Conservation (phyloP, 1,140 invertebrate species). For the Delia radicum region DNA sequence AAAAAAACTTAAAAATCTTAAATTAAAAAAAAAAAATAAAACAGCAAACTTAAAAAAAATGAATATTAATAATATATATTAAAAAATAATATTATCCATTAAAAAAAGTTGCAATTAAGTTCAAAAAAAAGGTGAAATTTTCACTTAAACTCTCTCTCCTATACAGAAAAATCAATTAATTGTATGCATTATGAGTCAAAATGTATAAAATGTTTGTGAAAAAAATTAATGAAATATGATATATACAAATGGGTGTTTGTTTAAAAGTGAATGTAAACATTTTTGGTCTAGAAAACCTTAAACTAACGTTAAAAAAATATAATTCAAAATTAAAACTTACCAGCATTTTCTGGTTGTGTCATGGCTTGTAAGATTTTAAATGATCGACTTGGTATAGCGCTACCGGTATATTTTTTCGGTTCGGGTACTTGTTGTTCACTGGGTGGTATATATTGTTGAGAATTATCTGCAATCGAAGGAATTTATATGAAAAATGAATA, state of each 20-base stretch:
- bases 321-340: conserved; percentile 39
- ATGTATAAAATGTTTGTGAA: neutral
- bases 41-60: conserved; percentile 13
- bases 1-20: neutral
- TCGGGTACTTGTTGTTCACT: conserved; percentile 70
- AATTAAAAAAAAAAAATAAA: neutral
- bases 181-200: neutral
- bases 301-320: neutral
- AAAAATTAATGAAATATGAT: neutral
- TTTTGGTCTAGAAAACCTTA: neutral
- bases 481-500: neutral
- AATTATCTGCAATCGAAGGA: conserved; percentile 51
- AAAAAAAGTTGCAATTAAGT: conserved; percentile 5
- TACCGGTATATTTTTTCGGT: conserved; percentile 78
- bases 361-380: conserved; percentile 83
- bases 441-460: conserved; percentile 63
- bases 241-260: conserved; percentile 10
- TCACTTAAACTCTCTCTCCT: neutral
- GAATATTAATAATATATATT: neutral
- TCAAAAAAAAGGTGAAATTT: conserved; percentile 17
- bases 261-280: neutral
- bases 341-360: conserved; percentile 65
- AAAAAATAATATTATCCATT: neutral
- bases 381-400: conserved; percentile 81
- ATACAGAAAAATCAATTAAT: neutral